Conservation (phyloP, 2,113 vertebrate genomes). For the Grammomys surdaster region DNA sequence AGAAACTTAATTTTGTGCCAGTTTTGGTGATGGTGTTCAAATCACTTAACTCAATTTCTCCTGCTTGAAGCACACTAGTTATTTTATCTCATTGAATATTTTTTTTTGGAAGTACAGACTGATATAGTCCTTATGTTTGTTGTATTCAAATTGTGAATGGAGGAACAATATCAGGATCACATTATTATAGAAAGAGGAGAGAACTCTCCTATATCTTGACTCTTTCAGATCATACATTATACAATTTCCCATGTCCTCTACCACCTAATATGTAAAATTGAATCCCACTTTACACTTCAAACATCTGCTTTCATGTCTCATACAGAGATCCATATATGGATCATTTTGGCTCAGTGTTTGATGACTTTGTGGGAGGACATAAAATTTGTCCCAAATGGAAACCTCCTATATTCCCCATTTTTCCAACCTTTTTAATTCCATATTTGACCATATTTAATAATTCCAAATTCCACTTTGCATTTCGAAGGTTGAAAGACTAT, state of each 20-base stretch:
- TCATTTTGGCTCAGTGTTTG: slow-evolving; percentile 41
- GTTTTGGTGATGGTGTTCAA: slow-evolving; percentile 33
- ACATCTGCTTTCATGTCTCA: neutral
- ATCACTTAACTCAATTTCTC: slow-evolving; percentile 45
- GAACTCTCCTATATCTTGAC: slow-evolving; percentile 26
- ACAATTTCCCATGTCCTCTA: slow-evolving; percentile 10
- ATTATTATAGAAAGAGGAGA: slow-evolving; percentile 30
- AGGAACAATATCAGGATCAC: slow-evolving; percentile 47
- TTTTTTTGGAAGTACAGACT: slow-evolving; percentile 66
- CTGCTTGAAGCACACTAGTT: neutral
- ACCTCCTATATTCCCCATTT: slow-evolving; percentile 31
- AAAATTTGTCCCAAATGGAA: slow-evolving; percentile 1
- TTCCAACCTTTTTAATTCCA: slow-evolving; percentile 25
- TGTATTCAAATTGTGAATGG: slow-evolving; percentile 47
- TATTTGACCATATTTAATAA: neutral
- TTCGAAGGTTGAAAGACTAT: slow-evolving; percentile 16
- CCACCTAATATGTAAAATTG: slow-evolving; percentile 34
- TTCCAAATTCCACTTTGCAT: neutral
- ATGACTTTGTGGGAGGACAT: neutral
- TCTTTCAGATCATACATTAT: slow-evolving; percentile 53
- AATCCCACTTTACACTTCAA: slow-evolving; percentile 57
- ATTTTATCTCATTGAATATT: neutral
- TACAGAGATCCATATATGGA: neutral
- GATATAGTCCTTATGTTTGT: slow-evolving; percentile 44
- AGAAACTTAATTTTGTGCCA: slow-evolving; percentile 59